phyloP scores from a whole-genome alignment of 2,113 vertebrate species.

The Colistium nudipinnis region DNA sequence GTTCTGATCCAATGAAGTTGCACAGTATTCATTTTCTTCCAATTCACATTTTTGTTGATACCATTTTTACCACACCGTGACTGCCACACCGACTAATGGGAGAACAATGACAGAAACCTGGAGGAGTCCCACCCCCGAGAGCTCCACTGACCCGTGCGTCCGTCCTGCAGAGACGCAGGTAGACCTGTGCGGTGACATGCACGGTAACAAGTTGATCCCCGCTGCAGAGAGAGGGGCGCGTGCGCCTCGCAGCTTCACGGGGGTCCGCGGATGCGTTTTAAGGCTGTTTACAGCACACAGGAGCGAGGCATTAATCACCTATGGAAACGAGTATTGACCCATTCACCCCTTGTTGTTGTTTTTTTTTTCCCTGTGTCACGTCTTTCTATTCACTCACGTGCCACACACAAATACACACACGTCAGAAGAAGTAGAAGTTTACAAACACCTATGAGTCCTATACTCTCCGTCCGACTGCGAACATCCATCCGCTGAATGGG shows the following conservation, averaged over 20 bases:
- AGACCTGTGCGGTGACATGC: conserved; percentile 37
- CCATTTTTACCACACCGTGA: too few relatives aligned
- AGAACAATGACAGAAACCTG: conserved; percentile 35
- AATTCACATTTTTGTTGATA: too few relatives aligned
- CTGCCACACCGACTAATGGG: background rate
- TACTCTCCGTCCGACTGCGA: conserved; percentile 84
- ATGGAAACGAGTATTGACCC: background rate
- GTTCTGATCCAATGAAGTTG: too few relatives aligned
- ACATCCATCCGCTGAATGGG: conserved; percentile 95
- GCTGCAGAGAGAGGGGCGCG: conserved; percentile 24
- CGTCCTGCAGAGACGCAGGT: conserved; percentile 52
- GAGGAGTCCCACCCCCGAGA: conserved; percentile 45
- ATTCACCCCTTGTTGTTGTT: too few relatives aligned
- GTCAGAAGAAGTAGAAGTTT: too few relatives aligned
- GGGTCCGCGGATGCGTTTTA: conserved; percentile 27
- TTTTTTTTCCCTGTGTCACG: background rate
- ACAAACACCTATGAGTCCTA: conserved; percentile 86
- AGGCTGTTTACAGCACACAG: conserved; percentile 33
- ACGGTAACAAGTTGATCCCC: conserved; percentile 48
- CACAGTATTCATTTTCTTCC: too few relatives aligned
- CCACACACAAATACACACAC: conserved; percentile 24
- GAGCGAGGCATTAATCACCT: conserved; percentile 49
- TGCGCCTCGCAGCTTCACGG: conserved; percentile 1
- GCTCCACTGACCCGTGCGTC: conserved; percentile 54
- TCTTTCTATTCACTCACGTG: background rate